Conservation (phyloP, 2,888 invertebrate genomes). For the Cactoblastis cactorum region DNA sequence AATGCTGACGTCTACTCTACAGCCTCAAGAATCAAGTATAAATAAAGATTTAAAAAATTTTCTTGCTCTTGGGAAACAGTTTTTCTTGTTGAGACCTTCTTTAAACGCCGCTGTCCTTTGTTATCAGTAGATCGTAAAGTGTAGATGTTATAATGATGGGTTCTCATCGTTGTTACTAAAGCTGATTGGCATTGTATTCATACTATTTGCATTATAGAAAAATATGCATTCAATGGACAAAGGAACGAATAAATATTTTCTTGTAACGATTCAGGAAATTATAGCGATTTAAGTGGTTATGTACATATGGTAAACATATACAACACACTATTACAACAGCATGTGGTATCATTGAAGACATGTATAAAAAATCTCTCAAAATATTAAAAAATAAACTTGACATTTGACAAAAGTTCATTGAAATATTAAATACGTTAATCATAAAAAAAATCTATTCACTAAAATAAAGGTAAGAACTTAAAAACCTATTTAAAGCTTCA, state of each 20-base stretch:
- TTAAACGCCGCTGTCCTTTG: neutral
- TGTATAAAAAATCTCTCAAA: neutral
- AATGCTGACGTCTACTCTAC: too few species aligned
- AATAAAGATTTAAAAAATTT: neutral
- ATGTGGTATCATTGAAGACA: too few species aligned
- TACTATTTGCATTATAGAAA: neutral
- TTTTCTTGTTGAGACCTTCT: neutral
- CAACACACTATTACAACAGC: too few species aligned
- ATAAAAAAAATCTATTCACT: too few species aligned
- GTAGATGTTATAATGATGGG: slow-evolving; percentile 5
- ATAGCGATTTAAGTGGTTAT: too few species aligned
- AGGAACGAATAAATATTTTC: neutral
- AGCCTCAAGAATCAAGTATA: slow-evolving; percentile 7
- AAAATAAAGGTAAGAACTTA: too few species aligned
- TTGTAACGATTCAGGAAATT: neutral
- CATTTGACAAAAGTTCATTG: neutral
- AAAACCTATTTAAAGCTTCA: too few species aligned
- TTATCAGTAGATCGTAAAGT: neutral
- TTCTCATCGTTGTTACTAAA: neutral
- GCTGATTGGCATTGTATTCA: neutral
- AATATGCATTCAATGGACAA: slow-evolving; percentile 6
- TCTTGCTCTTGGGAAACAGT: slow-evolving; percentile 2
- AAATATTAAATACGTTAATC: too few species aligned
- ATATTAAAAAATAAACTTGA: neutral
- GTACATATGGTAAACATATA: too few species aligned